Evolutionary conservation across 2,113 vertebrate genomes (phyloP).

Genomic region (Macheiramphus alcinus): DNA sequence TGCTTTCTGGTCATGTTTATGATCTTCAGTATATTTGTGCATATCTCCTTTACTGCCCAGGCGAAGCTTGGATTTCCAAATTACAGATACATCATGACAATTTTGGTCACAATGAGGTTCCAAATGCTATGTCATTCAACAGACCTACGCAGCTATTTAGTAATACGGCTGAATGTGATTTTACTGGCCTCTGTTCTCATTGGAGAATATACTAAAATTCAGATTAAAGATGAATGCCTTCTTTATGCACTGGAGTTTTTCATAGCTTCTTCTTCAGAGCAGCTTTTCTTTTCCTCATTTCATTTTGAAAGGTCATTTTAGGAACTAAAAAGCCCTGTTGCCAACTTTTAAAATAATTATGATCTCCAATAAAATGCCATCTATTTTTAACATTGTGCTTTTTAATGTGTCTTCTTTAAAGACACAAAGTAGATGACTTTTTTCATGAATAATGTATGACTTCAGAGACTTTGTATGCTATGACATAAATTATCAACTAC

Average conservation of each 20-base stretch:
- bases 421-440: conserved; percentile 57
- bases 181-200: background rate
- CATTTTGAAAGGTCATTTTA: conserved; percentile 65
- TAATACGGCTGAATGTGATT: background rate
- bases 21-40: background rate
- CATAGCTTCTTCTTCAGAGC: background rate
- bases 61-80: background rate
- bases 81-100: background rate
- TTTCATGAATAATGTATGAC: conserved; percentile 52
- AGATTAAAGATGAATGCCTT: conserved; percentile 20
- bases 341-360: conserved; percentile 72
- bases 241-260: conserved; percentile 3
- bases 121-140: background rate
- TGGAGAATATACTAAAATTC: conserved; percentile 1
- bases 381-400: conserved; percentile 70
- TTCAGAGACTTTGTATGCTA: conserved; percentile 53
- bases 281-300: conserved; percentile 29
- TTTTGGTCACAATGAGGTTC: background rate
- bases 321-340: conserved; percentile 45
- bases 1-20: background rate
- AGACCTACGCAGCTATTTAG: background rate
- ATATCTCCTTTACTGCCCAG: background rate
- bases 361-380: conserved; percentile 69
- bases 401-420: conserved; percentile 63
- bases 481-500: conserved; percentile 64